phyloP scores from a whole-genome alignment of 1,140 invertebrate genomes.

The Euschistus heros region DNA sequence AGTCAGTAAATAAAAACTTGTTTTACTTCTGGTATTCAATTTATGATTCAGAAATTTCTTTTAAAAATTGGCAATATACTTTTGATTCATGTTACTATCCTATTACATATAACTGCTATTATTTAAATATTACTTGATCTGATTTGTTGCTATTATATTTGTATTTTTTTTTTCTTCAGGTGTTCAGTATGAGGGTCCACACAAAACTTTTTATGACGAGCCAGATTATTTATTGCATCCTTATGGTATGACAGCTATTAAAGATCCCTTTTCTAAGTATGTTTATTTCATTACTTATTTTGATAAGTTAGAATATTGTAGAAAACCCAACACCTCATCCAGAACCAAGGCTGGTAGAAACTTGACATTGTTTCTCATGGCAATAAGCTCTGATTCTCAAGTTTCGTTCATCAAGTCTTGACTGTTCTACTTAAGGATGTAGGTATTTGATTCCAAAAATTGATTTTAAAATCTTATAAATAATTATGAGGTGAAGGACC shows the following conservation, averaged over 20 bases:
- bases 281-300: not conserved
- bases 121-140: not conserved
- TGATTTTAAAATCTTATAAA: no score
- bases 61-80: not conserved
- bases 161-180: not conserved
- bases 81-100: not conserved
- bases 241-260: slow-evolving; percentile 6
- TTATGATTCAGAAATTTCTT: not conserved
- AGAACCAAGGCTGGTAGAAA: not conserved
- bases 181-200: not conserved
- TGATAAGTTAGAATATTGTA: not conserved
- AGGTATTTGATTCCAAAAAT: not conserved
- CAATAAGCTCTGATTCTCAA: not conserved
- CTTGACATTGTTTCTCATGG: not conserved
- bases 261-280: slow-evolving; percentile 15
- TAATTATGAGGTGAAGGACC: no score
- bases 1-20: no score
- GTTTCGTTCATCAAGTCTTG: not conserved
- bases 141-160: not conserved
- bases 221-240: slow-evolving; percentile 7
- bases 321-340: not conserved
- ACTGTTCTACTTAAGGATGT: not conserved
- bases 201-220: slow-evolving; percentile 2
- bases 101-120: not conserved
- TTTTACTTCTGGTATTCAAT: not conserved